A percentile compares a stretch with the other conserved stretches of the same genome.
These are phyloP conservation scores for Hyalella azteca DNA, from an alignment of 2,888 invertebrate genomes.

Conservation along the genomic window DNA sequence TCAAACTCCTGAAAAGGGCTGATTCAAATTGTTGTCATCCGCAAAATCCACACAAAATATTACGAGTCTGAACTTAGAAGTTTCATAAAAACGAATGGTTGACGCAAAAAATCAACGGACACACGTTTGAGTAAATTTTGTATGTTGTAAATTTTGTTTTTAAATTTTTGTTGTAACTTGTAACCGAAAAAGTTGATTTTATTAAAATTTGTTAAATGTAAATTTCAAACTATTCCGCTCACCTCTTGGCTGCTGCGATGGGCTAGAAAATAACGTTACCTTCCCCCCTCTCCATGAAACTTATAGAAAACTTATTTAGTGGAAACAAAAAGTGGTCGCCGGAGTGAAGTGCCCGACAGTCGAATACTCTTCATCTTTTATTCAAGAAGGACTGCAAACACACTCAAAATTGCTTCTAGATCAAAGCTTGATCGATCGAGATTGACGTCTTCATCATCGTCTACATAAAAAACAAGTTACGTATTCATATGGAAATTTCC, in stretches of 20 bases:
- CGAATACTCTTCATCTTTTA: slow-evolving; percentile 10
- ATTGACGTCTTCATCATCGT: background rate
- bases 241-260: too few species aligned
- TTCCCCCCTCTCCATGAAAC: background rate
- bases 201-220: background rate
- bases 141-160: background rate
- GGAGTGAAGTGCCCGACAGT: background rate
- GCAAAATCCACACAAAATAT: too few species aligned
- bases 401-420: slow-evolving; percentile 13
- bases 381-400: background rate
- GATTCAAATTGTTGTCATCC: too few species aligned
- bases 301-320: background rate
- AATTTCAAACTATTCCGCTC: too few species aligned
- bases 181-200: background rate
- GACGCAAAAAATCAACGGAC: too few species aligned
- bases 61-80: too few species aligned
- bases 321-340: background rate
- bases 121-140: too few species aligned
- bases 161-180: background rate
- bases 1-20: too few species aligned
- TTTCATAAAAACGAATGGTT: too few species aligned
- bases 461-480: background rate
- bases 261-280: background rate
- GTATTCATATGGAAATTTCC: too few species aligned
- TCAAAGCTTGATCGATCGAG: slow-evolving; percentile 1